Percentiles rank a stretch among this genome's conserved stretches.
These are phyloP conservation scores for Strigamia maritima DNA, from an alignment of 2,888 invertebrate species.

Conservation along the genomic window DNA sequence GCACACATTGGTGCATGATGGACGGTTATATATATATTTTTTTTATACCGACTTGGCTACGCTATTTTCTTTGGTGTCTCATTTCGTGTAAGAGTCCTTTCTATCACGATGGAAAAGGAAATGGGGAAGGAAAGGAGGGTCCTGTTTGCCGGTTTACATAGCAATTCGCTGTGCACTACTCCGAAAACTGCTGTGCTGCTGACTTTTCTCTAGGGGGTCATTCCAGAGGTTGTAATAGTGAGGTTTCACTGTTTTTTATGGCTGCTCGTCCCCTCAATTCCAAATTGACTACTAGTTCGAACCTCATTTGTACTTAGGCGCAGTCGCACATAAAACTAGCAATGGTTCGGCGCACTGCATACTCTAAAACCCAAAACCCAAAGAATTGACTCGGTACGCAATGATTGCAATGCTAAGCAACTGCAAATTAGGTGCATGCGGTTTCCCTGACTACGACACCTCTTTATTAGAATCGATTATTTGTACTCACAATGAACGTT, in stretches of 20 bases:
- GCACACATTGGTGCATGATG: constrained; percentile 20
- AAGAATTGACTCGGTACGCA: constrained; percentile 20
- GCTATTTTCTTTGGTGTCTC: constrained; percentile 34
- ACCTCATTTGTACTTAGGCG: constrained; percentile 31
- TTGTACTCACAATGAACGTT: constrained; percentile 47
- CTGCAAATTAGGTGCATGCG: constrained; percentile 34
- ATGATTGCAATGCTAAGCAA: constrained; percentile 32
- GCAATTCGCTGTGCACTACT: constrained; percentile 30
- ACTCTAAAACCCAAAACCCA: constrained; percentile 20
- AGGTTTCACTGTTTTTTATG: constrained; percentile 30
- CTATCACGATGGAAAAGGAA: constrained; percentile 17
- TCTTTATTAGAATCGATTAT: constrained; percentile 31
- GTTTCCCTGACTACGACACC: constrained; percentile 34
- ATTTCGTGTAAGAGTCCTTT: constrained; percentile 30
- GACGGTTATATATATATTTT: not conserved
- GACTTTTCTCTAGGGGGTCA: constrained; percentile 34
- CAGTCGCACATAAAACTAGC: constrained; percentile 31
- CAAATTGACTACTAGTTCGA: constrained; percentile 34
- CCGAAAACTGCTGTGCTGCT: constrained; percentile 25
- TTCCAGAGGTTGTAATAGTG: constrained; percentile 26
- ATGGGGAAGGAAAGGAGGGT: not conserved
- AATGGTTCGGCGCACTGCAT: constrained; percentile 27
- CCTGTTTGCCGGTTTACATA: constrained; percentile 34
- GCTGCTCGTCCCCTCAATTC: constrained; percentile 30
- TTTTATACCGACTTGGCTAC: constrained; percentile 2